Base-by-base conservation (phyloP, 1,140 invertebrate genomes). In the Sycobia sp. region DNA sequence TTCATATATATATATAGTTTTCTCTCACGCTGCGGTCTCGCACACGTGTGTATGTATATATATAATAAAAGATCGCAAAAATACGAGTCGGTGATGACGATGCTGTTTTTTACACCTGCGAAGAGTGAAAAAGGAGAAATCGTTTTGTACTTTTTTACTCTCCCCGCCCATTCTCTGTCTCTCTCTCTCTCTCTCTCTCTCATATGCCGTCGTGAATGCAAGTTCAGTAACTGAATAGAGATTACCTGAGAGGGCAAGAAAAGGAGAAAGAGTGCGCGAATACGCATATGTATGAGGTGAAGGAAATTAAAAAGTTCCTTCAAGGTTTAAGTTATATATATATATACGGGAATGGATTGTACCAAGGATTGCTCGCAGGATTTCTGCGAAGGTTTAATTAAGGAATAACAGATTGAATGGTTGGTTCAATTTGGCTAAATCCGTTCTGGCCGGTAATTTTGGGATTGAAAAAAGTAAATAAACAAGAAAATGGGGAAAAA, bases 81-180 rank as follows among this genome's bases (percentile, higher is more conserved):
- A 29, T 49, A 53, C 41, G 47, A 59, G 36, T 36, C 47, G 43
- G 65, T 61, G 67, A 66, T 69, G 67, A 69, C 67, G 51, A 32
- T 38, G 63, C 62, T 54, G 46, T 38, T 71, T 67, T 64, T 50
- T 60, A 56, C 69, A 71, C 66, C 69, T 69, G 67, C 66, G 55
- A 36, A 13, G 1, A 11, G 18, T 14, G 11, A 2, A 46, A 46
- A 46, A 20, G 10, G 16, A n/a, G 4, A 13, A 36, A 9, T 36
- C n/a, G 10, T 36, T 1, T 18, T 1, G 3, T 5, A 43, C 39
- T 20, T 3, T 18, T 43, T 18, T 43, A 14, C 16, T n/a, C 14
- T 43, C 39, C 36, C 3, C 10, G 10, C 10, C 5, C 8, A 18
- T 46, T 46, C 20, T 13, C 25, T 43, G 2, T 43, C 20, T 18